A percentile compares a stretch with the other conserved stretches of the same genome.
phyloP scores from a whole-genome alignment of 2,888 invertebrate species.

The Alitta virens region DNA sequence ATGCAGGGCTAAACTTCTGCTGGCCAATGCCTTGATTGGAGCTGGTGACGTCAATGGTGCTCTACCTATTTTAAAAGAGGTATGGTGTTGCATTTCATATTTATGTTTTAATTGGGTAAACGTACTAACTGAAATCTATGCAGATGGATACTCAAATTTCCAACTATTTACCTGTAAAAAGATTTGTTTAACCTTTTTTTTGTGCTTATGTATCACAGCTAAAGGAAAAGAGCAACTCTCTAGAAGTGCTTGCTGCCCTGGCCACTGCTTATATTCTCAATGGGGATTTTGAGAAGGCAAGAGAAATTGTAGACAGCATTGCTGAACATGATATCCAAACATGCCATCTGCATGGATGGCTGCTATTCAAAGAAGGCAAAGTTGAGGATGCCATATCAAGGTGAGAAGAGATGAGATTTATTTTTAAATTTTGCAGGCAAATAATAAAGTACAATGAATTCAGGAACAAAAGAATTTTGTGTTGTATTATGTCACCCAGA shows the following conservation, averaged over 20 bases:
- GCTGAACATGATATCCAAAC: neutral
- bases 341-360: slow-evolving; percentile 28
- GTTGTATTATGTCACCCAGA: too few species aligned
- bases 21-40: neutral
- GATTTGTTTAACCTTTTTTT: too few species aligned
- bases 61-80: neutral
- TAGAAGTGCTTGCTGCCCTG: slow-evolving; percentile 10
- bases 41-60: neutral
- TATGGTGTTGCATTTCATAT: neutral
- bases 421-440: too few species aligned
- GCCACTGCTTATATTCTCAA: slow-evolving; percentile 33
- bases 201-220: too few species aligned
- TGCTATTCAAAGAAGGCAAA: slow-evolving; percentile 25
- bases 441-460: too few species aligned
- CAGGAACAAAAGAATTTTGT: too few species aligned
- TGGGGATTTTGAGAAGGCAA: slow-evolving; percentile 31
- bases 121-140: too few species aligned
- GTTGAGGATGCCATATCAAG: slow-evolving; percentile 25
- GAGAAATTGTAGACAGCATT: slow-evolving; percentile 26
- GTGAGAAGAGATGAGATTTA: slow-evolving; percentile 18
- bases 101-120: too few species aligned
- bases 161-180: too few species aligned
- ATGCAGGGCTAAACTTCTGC: neutral
- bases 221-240: too few species aligned
- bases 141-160: too few species aligned